Conservation (phyloP, 1,140 invertebrate species). For the Ostrea denselamellosa region DNA sequence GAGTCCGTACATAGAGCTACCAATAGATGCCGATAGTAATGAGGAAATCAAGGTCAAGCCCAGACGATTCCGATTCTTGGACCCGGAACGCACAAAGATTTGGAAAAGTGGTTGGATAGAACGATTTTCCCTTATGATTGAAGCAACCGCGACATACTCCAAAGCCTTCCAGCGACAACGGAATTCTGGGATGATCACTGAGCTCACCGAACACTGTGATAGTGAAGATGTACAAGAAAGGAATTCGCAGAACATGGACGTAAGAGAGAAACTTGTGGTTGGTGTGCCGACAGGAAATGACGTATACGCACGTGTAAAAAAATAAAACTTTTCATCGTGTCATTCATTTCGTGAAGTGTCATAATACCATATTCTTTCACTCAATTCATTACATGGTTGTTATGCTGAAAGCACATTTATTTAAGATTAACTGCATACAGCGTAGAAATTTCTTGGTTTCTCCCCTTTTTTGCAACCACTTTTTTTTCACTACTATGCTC, state of each 20-base stretch:
- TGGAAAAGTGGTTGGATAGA: conserved; percentile 12
- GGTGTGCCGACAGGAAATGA: neutral
- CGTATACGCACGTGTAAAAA: neutral
- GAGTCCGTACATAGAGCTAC: neutral
- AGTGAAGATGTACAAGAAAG: neutral
- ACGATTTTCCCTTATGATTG: neutral
- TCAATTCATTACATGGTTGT: conserved; percentile 9
- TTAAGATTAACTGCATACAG: neutral
- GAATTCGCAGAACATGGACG: neutral
- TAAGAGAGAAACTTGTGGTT: neutral
- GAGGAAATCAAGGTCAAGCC: neutral
- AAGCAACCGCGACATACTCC: neutral
- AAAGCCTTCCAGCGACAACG: neutral
- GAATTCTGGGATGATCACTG: neutral
- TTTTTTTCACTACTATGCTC: neutral
- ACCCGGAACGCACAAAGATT: neutral
- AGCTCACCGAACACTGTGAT: neutral
- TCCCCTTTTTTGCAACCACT: no score
- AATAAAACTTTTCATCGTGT: neutral
- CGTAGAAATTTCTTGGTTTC: neutral
- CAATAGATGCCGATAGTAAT: neutral
- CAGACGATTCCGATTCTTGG: neutral
- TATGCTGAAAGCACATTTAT: neutral
- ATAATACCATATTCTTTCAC: conserved; percentile 11
- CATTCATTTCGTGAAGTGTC: neutral